A percentile compares a stretch with the other conserved stretches of the same genome.
These are phyloP conservation scores for Onchidella celtica DNA, from an alignment of 2,888 invertebrate species.

Conservation along the genomic window DNA sequence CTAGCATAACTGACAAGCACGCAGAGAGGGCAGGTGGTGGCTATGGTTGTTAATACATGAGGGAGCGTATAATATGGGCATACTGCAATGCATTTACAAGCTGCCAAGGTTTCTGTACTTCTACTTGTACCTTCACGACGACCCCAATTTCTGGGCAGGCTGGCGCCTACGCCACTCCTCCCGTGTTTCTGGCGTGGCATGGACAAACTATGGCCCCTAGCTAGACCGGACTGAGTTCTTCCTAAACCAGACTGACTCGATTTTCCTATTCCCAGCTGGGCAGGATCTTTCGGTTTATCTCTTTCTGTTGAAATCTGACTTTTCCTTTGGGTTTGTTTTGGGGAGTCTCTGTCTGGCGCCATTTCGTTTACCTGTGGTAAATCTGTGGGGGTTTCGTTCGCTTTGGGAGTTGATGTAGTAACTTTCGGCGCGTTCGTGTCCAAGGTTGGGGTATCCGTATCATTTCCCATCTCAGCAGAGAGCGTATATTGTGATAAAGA, in stretches of 20 bases:
- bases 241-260: neutral
- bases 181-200: neutral
- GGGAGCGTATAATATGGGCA: neutral
- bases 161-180: neutral
- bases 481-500: too few species aligned
- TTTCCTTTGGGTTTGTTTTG: too few species aligned
- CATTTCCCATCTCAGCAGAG: too few species aligned
- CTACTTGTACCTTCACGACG: constrained; percentile 24
- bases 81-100: neutral
- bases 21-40: too few species aligned
- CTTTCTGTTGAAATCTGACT: too few species aligned
- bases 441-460: neutral
- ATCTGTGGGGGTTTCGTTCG: neutral
- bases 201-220: neutral
- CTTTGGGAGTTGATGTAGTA: constrained; percentile 9
- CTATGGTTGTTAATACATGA: too few species aligned
- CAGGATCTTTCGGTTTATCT: too few species aligned
- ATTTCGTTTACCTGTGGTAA: neutral
- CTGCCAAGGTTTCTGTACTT: too few species aligned
- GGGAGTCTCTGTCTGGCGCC: neutral
- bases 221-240: neutral
- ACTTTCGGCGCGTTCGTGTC: neutral
- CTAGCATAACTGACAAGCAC: too few species aligned
- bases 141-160: neutral
- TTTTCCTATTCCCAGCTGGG: neutral